Base-by-base conservation (phyloP, 2,888 invertebrate genomes). In the Trichacis sp. region DNA sequence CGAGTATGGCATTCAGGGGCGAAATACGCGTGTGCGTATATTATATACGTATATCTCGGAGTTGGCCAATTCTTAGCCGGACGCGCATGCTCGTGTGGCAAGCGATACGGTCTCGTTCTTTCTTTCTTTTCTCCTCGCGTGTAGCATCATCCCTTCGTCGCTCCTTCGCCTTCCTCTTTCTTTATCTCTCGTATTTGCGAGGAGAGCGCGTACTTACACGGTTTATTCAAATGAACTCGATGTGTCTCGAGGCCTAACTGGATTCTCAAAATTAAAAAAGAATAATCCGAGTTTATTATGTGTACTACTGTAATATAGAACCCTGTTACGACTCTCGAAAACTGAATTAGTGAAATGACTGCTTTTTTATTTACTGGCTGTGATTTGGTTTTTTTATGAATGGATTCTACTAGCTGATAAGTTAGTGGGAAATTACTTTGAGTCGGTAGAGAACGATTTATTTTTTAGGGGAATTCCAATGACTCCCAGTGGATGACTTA, bases 171-270 rank as follows among this genome's bases (percentile, higher is more conserved):
- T 43, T 60, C 30, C 24, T 52, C 55, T 61, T 40, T 40, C 62
- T 59, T 53, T 66, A 59, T 58, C 68, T 65, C 53, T 65, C 64
- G 65, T 63, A 68, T 68, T 65, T 64, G 67, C 72, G 69, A 65
- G 64, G 71, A 64, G 73, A 68, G 70, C 77, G 75, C 75, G 77
- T 79, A 79, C 79, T 77, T 79, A 80, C 80, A 78, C 72, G 77
- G 78, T 78, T 80, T 80, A 80, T 80, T 80, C 80, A 80, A 80
- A 80, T 80, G 80, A 80, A 80, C 68, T 74, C 70, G 79, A 77
- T 79, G 76, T 76, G 79, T 80, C 78, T 67, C 63, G 73, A 64
- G 69, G 64, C 71, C 77, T 78, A 79, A 79, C 79, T 78, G 79
- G 76, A 80, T 79, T 80, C 78, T 79, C 58, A 79, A 80, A 79